Evolutionary conservation across 2,113 vertebrate genomes (phyloP), one percentile per base, ranked within the genome.

Genomic region (Prionailurus bengalensis): DNA sequence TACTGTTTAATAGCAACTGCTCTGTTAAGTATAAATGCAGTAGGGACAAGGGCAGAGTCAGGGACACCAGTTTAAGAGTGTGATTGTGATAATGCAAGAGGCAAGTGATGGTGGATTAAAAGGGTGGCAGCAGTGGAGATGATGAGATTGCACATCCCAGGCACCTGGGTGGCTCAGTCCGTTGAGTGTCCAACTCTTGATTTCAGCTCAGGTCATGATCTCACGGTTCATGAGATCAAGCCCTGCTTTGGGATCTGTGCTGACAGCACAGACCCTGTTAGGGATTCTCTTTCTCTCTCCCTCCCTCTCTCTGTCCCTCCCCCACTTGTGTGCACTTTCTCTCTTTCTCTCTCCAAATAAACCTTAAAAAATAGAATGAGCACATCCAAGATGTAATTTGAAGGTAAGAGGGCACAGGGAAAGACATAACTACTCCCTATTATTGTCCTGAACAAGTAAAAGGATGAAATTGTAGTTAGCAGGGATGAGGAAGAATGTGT

Each of bases 371-470:
- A 21, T 8, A 23, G 63, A 88, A n/a, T 88, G 68, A 73, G 17
- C 23, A 45, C 14, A 61, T 31, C 27, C 3, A 39, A 17, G 15
- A 39, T 80, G 1, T 23, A 27, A 53, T 25, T 58, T 68, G 63
- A 61, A 45, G 17, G 45, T n/a, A 84, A 84, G 21, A 88, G 13
- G 23, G 45, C 58, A 17, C 36, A 78, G 63, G 53, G 81, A 83
- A 82, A 89, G 58, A 19, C 25, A 48, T 3, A 12, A 36, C n/a
- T 91, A 29, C 29, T 91, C 5, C 21, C 4, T 85, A 1, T 78
- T n/a, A n/a, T 48, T 84, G n/a, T 94, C 63, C 45, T 74, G 36
- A 94, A 65, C 17, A 63, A 91, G 39, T 82, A n/a, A 96, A 91
- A 65, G 3, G 5, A 33, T 29, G 21, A 51, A 48, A 11, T 53